These are phyloP conservation scores for Oryzias melastigma DNA, from an alignment of 2,113 vertebrate species.

Conservation along the genomic window DNA sequence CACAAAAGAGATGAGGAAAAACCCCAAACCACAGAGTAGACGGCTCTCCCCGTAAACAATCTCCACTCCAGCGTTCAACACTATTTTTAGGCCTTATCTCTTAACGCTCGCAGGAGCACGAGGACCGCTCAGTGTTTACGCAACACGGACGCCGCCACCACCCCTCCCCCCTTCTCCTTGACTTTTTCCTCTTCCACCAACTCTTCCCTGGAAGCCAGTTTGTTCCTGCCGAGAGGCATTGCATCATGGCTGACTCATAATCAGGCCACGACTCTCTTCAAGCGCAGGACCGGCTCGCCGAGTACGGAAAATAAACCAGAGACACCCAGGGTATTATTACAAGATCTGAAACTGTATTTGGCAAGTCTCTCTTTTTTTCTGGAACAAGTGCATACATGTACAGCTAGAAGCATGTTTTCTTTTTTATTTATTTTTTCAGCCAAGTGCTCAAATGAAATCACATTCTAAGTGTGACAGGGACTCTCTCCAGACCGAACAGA, in stretches of 20 bases:
- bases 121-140: constrained; percentile 34
- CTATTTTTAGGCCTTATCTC: constrained; percentile 44
- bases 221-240: constrained; percentile 44
- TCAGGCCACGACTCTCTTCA: constrained; percentile 3
- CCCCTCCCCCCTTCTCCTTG: constrained; percentile 6
- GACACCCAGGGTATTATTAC: constrained; percentile 87
- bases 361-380: constrained; percentile 80
- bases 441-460: constrained; percentile 95
- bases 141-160: constrained; percentile 10
- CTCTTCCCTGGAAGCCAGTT: constrained; percentile 33
- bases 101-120: background rate
- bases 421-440: constrained; percentile 64
- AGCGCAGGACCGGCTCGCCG: background rate
- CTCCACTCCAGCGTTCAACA: background rate
- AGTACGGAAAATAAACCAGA: constrained; percentile 71
- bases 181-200: constrained; percentile 2
- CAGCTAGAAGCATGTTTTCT: constrained; percentile 89
- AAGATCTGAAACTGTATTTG: constrained; percentile 97
- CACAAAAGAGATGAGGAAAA: no score
- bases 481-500: constrained; percentile 82
- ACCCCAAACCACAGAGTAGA: no score
- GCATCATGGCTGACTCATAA: constrained; percentile 63
- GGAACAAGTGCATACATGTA: constrained; percentile 96
- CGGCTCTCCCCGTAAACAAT: no score
- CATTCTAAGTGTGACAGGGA: constrained; percentile 89